Conservation (phyloP, 2,888 invertebrate genomes). For the Drosophila melanosoma region DNA sequence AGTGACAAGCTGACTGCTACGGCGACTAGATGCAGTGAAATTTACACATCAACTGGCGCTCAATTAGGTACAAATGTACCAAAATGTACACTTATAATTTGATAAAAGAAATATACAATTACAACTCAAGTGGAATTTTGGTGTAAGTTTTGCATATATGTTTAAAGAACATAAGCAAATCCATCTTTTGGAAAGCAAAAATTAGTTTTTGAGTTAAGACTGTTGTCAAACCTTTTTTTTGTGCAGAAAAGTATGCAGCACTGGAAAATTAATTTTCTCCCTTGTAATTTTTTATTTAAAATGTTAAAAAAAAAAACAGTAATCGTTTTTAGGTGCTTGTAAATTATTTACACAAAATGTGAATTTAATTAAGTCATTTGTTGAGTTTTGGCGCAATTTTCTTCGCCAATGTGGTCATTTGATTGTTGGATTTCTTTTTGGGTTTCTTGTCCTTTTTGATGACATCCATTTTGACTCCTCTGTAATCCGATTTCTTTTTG, state of each 20-base stretch:
- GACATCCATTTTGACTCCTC: constrained; percentile 79
- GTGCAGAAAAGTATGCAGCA: background rate
- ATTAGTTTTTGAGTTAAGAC: background rate
- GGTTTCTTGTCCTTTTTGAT: constrained; percentile 76
- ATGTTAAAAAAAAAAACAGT: constrained; percentile 5
- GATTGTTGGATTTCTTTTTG: constrained; percentile 73
- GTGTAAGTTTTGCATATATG: background rate
- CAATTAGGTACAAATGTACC: background rate
- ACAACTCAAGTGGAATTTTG: background rate
- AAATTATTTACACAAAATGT: constrained; percentile 45
- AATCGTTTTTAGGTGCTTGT: background rate
- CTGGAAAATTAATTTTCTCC: background rate
- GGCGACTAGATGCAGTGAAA: constrained; percentile 32
- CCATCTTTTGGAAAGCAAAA: background rate
- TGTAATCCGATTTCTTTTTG: constrained; percentile 81
- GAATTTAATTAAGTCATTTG: constrained; percentile 33
- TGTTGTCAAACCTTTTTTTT: background rate
- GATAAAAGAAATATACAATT: background rate
- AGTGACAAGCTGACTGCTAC: constrained; percentile 41
- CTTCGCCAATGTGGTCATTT: constrained; percentile 78
- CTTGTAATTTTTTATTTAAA: constrained; percentile 3
- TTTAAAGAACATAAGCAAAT: background rate
- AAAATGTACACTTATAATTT: background rate
- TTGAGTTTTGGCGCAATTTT: constrained; percentile 82
- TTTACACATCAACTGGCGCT: background rate